A percentile compares a stretch with the other conserved stretches of the same genome.
Evolutionary conservation across 2,797 vertebrate species (phyloP).

Genomic region (Coreius guichenoti): DNA sequence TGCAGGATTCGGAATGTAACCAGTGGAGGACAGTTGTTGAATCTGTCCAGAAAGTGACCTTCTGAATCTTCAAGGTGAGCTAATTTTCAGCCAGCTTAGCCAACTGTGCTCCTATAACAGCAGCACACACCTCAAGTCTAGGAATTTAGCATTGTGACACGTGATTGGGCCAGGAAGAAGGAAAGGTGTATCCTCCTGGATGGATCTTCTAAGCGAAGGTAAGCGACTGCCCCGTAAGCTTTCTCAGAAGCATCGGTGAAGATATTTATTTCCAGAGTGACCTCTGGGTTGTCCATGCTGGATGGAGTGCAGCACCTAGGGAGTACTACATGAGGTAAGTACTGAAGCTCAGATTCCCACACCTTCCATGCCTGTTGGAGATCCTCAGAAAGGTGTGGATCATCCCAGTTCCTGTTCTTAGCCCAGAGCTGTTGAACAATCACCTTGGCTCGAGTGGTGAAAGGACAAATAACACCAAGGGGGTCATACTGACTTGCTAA

Average conservation of each 20-base stretch:
- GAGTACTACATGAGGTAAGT: neutral
- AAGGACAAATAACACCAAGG: slow-evolving; percentile 50
- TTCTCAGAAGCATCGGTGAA: slow-evolving; percentile 34
- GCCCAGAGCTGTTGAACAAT: slow-evolving; percentile 46
- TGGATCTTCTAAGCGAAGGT: neutral
- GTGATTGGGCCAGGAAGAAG: neutral
- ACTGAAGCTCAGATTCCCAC: neutral
- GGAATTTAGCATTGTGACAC: neutral
- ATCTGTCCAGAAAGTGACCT: slow-evolving; percentile 10
- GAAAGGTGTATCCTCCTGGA: neutral
- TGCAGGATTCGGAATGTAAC: slow-evolving; percentile 1
- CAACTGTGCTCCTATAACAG: neutral
- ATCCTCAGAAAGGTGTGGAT: slow-evolving; percentile 6
- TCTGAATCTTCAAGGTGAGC: slow-evolving; percentile 4
- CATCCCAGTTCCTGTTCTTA: slow-evolving; percentile 40
- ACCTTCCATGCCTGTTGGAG: neutral
- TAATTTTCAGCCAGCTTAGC: neutral
- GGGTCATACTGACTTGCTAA: slow-evolving; percentile 41
- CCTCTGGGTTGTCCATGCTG: neutral
- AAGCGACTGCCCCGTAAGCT: neutral
- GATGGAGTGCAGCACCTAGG: slow-evolving; percentile 7
- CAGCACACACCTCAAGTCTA: slow-evolving; percentile 5
- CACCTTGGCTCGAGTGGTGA: slow-evolving; percentile 44
- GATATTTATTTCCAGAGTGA: neutral
- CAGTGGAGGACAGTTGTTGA: slow-evolving; percentile 22